These are phyloP conservation scores for Verasper variegatus DNA, from an alignment of 2,113 vertebrate genomes.

Conservation along the genomic window DNA sequence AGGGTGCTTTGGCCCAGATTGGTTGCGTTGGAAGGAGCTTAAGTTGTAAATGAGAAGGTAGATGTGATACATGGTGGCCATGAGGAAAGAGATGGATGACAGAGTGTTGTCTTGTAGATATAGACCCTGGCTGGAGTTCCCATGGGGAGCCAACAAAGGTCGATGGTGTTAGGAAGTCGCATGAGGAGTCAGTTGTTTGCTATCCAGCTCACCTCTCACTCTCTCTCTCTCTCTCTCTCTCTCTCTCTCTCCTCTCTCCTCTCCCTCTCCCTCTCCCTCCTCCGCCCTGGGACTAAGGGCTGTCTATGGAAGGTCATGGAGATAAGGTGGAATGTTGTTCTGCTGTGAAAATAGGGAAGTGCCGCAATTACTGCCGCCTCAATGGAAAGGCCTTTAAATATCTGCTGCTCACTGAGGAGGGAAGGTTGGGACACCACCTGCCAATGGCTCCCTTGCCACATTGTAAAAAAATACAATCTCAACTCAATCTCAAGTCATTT, in stretches of 20 bases:
- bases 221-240: constrained; percentile 1
- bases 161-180: constrained; percentile 43
- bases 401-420: constrained; percentile 26
- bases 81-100: constrained; percentile 41
- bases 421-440: constrained; percentile 8
- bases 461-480: background rate
- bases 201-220: constrained; percentile 23
- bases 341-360: constrained; percentile 41
- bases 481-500: constrained; percentile 11
- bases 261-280: background rate
- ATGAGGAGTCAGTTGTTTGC: constrained; percentile 35
- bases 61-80: constrained; percentile 23
- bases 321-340: constrained; percentile 65
- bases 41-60: constrained; percentile 55
- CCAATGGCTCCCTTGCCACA: constrained; percentile 14
- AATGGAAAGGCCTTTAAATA: constrained; percentile 65
- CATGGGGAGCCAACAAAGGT: constrained; percentile 51
- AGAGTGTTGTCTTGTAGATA: constrained; percentile 46
- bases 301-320: constrained; percentile 72
- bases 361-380: constrained; percentile 57
- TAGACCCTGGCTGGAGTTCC: constrained; percentile 42
- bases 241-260: constrained; percentile 12
- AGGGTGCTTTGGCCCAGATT: constrained; percentile 43
- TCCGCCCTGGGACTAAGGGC: constrained; percentile 43
- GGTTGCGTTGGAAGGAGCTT: constrained; percentile 35